Evolutionary conservation across 2,113 vertebrate genomes (phyloP).

Genomic region (Sminthopsis crassicaudata): DNA sequence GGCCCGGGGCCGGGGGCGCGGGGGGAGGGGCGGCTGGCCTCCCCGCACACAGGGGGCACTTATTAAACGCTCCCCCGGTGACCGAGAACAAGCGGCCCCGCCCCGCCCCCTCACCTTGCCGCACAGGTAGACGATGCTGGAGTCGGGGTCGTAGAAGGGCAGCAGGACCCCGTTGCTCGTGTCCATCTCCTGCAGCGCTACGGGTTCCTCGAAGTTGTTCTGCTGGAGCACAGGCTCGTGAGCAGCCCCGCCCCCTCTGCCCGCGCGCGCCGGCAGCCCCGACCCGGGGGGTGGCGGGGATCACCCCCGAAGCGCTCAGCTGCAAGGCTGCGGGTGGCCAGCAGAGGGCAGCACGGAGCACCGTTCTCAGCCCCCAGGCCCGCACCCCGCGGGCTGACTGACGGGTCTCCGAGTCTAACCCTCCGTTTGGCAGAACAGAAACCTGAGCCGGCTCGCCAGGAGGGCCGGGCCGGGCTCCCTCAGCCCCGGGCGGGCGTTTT

Average conservation of each 20-base stretch:
- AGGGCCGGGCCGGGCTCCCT: background rate
- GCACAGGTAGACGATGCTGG: slow-evolving; percentile 96
- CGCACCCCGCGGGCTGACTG: background rate
- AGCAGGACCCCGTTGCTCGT: slow-evolving; percentile 97
- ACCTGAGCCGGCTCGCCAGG: too few relatives aligned
- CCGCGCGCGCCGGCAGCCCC: background rate
- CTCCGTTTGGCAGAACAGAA: background rate
- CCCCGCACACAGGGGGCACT: too few relatives aligned
- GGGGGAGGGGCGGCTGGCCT: too few relatives aligned
- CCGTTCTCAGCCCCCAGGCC: background rate
- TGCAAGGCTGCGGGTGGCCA: background rate
- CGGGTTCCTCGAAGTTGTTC: slow-evolving; percentile 97
- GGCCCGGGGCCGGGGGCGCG: too few relatives aligned
- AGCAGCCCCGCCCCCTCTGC: slow-evolving; percentile 57
- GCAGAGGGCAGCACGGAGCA: background rate
- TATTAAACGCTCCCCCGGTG: background rate
- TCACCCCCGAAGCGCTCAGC: too few relatives aligned
- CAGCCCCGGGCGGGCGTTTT: too few relatives aligned
- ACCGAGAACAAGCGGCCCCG: background rate
- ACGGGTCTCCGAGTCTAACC: background rate
- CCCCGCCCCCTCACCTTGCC: slow-evolving; percentile 90
- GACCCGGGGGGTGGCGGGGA: background rate
- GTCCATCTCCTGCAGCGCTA: slow-evolving; percentile 97
- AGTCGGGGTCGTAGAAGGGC: slow-evolving; percentile 95
- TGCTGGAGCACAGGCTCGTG: slow-evolving; percentile 71